Evolutionary conservation across 2,888 invertebrate species (phyloP), one percentile per base, ranked within the genome.

Genomic region (Pterostichus madidus): DNA sequence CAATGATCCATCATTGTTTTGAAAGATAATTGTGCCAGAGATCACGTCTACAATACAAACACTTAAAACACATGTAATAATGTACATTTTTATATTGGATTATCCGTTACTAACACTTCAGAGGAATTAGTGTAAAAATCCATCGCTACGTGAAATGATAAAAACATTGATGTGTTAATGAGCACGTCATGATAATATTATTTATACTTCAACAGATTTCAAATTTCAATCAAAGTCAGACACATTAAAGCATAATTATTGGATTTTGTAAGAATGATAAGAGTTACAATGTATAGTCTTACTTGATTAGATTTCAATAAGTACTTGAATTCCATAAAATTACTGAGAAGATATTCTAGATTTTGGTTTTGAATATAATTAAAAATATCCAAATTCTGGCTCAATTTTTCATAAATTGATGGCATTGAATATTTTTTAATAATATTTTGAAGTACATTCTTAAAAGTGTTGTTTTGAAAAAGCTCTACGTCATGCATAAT

Each of bases 311-410:
- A 39, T 81, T 81, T 81, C 35, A 81, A 46, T 75, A 81, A 73
- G 31, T 81, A 81, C 59, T 81, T 81, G 17, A 81, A 75, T 75
- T 81, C 81, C 61, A 81, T 59, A 49, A 75, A 75, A 81, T 81
- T 61, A 39, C 32, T 56, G 24, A 81, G 61, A 39, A 81, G 13
- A 35, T 81, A 53, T 7, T 49, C 59, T 44, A 73, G 71, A 24
- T 81, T 56, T 59, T 81, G 73, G 13, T 75, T 61, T 44, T 73
- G 32, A 75, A 81, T 44, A 44, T 39, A 75, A 44, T 75, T 59
- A 11, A 75, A 52, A 59, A 81, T 75, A 61, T 81, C 64, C 32
- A 81, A 81, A 75, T 75, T 75, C 59, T 81, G 52, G 10, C 24
- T 31, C 11, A 81, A 75, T 75, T 56, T 56, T n/a, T 59, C 46